Evolutionary conservation across 2,113 vertebrate genomes (phyloP).

Genomic region (Climacteris rufus): DNA sequence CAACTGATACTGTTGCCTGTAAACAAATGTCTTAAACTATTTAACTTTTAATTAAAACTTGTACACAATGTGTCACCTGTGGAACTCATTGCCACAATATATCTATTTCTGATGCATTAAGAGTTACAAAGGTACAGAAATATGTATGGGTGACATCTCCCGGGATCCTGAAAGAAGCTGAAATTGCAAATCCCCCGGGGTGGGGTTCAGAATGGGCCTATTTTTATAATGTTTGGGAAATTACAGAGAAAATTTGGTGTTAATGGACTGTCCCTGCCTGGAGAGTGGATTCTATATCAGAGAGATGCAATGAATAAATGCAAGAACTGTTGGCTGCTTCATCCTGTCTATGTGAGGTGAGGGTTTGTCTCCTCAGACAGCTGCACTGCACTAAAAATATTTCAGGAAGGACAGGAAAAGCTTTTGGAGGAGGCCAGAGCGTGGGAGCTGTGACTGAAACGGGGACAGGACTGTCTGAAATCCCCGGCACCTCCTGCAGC

Average conservation of each 20-base stretch:
- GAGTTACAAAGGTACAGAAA: background rate
- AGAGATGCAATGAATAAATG: background rate
- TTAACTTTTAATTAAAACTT: slow-evolving; percentile 47
- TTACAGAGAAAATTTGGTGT: background rate
- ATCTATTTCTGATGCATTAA: background rate
- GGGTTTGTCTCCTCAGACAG: background rate
- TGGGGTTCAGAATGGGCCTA: fast-evolving
- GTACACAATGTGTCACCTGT: background rate
- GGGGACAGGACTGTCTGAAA: background rate
- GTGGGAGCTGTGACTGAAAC: background rate
- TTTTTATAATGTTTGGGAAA: background rate
- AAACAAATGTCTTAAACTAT: slow-evolving; percentile 58
- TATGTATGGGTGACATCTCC: fast-evolving
- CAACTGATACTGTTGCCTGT: slow-evolving; percentile 45
- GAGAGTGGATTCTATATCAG: background rate
- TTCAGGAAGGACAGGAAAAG: background rate
- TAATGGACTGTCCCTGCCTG: background rate
- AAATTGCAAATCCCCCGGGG: background rate
- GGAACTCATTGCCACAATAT: slow-evolving; percentile 32
- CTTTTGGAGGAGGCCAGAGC: background rate
- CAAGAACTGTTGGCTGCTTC: background rate
- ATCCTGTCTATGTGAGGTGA: background rate
- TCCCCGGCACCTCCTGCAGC: background rate
- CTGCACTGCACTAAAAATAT: background rate
- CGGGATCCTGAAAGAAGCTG: background rate